Conservation (phyloP, 1,140 invertebrate genomes). For the Amphibalanus amphitrite region DNA sequence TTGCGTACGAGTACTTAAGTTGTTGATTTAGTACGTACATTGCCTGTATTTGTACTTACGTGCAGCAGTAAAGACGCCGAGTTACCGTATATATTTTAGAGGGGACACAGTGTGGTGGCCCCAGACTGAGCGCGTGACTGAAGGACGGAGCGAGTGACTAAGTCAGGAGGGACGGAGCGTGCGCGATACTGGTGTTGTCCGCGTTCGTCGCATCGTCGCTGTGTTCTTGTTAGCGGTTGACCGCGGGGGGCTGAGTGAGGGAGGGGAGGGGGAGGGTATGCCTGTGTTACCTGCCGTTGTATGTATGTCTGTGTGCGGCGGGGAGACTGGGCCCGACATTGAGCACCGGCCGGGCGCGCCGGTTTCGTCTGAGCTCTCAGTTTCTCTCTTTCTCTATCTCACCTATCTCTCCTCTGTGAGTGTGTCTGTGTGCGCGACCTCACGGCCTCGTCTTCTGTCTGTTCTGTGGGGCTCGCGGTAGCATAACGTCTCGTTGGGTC, state of each 20-base stretch:
- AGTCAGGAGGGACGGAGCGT: neutral
- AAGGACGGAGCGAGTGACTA: too few species aligned
- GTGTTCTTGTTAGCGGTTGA: neutral
- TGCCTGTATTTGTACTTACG: neutral
- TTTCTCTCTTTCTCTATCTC: neutral
- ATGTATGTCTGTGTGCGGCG: neutral
- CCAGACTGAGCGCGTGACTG: too few species aligned
- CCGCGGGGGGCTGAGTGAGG: too few species aligned
- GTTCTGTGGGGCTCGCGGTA: neutral
- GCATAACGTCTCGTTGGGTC: neutral
- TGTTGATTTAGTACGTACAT: neutral
- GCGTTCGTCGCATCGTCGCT: neutral
- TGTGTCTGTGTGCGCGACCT: too few species aligned
- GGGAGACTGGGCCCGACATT: constrained; percentile 1
- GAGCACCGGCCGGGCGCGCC: too few species aligned
- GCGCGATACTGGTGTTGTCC: neutral
- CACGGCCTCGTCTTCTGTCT: too few species aligned
- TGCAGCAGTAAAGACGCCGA: neutral
- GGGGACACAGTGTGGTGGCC: neutral
- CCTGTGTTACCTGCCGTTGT: too few species aligned
- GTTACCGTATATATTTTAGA: neutral
- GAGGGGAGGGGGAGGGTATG: too few species aligned
- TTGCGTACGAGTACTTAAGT: neutral
- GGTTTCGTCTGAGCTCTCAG: too few species aligned
- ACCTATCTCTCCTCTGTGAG: too few species aligned